Conservation (phyloP, 2,888 invertebrate species). For the Drosophila meridionalis region DNA sequence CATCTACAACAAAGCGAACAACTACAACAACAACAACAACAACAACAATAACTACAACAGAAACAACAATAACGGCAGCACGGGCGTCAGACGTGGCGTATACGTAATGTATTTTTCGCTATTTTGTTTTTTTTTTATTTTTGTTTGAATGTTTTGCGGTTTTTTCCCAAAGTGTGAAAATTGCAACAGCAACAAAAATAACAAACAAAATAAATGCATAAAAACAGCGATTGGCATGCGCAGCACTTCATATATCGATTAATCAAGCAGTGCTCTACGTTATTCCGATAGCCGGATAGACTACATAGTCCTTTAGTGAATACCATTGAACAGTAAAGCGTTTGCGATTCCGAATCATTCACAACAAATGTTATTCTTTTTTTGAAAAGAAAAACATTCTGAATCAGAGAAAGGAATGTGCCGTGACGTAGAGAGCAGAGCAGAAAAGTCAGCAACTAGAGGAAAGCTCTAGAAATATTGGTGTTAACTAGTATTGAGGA, state of each 20-base stretch:
- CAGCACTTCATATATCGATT: conserved; percentile 39
- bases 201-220: conserved; percentile 3
- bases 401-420: neutral
- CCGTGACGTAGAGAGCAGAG: neutral
- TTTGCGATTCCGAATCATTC: neutral
- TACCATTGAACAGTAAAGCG: neutral
- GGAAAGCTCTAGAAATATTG: neutral
- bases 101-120: conserved; percentile 55
- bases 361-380: neutral
- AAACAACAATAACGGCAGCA: conserved; percentile 22
- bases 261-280: conserved; percentile 37
- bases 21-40: conserved; percentile 3
- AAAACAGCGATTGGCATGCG: conserved; percentile 26
- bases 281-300: conserved; percentile 6
- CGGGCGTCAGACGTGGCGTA: conserved; percentile 49
- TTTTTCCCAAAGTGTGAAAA: conserved; percentile 54
- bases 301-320: conserved; percentile 4
- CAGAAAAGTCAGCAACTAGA: neutral
- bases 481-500: too few relatives aligned
- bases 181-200: conserved; percentile 17
- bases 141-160: conserved; percentile 47
- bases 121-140: conserved; percentile 30
- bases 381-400: neutral
- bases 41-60: conserved; percentile 6
- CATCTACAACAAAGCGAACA: conserved; percentile 38